Conservation (phyloP, 2,113 vertebrate genomes). For the Sander vitreus region DNA sequence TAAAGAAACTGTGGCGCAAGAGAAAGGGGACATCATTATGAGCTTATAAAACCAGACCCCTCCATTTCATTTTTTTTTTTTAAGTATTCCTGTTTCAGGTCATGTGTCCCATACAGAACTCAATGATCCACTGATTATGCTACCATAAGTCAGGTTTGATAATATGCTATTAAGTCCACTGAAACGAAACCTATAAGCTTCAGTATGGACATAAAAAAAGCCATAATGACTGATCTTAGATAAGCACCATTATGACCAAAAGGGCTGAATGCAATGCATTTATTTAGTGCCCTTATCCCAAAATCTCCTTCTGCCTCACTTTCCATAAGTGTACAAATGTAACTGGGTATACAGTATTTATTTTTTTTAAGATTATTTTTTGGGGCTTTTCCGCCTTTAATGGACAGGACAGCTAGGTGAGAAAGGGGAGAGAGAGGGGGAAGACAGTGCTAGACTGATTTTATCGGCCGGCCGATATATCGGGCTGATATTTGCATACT, state of each 20-base stretch:
- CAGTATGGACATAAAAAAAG: constrained; percentile 8
- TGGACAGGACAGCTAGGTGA: too few species aligned
- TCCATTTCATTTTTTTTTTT: not conserved
- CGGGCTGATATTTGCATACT: too few species aligned
- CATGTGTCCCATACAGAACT: constrained; percentile 17
- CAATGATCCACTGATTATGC: not conserved
- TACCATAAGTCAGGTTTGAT: constrained; percentile 37
- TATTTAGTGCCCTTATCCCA: not conserved
- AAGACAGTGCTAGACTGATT: too few species aligned
- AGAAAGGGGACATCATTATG: not conserved
- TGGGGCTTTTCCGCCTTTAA: too few species aligned
- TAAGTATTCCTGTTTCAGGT: constrained; percentile 23
- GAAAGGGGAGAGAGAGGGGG: too few species aligned
- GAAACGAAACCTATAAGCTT: constrained; percentile 22
- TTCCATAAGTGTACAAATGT: not conserved
- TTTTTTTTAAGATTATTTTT: too few species aligned
- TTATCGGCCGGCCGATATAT: too few species aligned
- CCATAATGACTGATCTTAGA: not conserved
- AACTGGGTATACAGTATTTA: not conserved
- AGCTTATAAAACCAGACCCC: not conserved
- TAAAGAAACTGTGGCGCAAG: too few species aligned
- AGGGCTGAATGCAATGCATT: not conserved
- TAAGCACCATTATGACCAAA: not conserved
- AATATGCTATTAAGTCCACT: constrained; percentile 23
- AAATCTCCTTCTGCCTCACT: not conserved